Evolutionary conservation across 2,888 invertebrate species (phyloP).

Genomic region (Drosophila subquinaria): DNA sequence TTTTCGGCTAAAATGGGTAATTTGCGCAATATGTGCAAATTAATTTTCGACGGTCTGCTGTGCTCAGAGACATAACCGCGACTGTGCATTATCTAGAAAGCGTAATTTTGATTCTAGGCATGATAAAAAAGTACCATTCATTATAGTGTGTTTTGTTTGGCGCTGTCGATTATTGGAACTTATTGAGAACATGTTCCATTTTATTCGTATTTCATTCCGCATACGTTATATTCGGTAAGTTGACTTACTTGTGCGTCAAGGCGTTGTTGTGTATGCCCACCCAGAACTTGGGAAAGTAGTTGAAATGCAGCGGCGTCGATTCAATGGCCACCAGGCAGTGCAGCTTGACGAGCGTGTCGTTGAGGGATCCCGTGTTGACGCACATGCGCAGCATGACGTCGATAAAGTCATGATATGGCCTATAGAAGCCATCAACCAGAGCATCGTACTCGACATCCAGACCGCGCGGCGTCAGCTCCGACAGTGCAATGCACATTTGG

Average conservation of each 20-base stretch:
- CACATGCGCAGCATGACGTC: constrained; percentile 94
- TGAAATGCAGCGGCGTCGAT: constrained; percentile 94
- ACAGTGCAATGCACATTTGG: constrained; percentile 93
- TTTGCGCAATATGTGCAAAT: too few species aligned
- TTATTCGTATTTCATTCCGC: too few species aligned
- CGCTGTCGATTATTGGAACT: too few species aligned
- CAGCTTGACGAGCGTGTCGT: constrained; percentile 93
- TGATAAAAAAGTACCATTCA: too few species aligned
- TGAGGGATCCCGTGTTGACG: constrained; percentile 94
- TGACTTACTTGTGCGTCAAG: constrained; percentile 84
- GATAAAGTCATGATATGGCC: constrained; percentile 95
- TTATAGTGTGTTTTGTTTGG: too few species aligned
- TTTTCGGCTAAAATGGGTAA: too few species aligned
- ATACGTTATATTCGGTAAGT: too few species aligned
- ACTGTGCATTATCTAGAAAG: too few species aligned
- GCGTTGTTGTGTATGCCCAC: constrained; percentile 91
- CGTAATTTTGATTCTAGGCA: too few species aligned
- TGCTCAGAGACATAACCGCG: too few species aligned
- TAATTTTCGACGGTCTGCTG: too few species aligned
- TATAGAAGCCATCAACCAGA: constrained; percentile 91
- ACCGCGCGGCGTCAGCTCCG: constrained; percentile 89
- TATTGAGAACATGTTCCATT: too few species aligned
- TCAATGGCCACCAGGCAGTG: constrained; percentile 96
- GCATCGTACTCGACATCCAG: constrained; percentile 92
- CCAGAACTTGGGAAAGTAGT: constrained; percentile 96